Evolutionary conservation across 2,888 invertebrate genomes (phyloP).

Genomic region (Diploptera punctata): DNA sequence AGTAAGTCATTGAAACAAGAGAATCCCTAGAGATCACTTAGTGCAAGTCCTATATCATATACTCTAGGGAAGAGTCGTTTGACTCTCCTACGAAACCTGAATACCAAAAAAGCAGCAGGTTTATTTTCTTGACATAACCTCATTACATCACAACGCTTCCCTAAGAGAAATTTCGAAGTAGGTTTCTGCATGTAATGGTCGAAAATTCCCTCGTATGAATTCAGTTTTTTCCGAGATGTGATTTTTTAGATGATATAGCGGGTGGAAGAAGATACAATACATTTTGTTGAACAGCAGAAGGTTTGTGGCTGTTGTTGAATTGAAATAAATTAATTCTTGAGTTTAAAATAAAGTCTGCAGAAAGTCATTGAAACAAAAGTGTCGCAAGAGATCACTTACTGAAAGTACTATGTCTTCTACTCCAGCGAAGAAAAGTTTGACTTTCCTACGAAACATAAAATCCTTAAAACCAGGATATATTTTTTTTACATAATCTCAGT

Average conservation of each 20-base stretch:
- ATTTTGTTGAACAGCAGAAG: not conserved
- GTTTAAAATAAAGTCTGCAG: conserved; percentile 35
- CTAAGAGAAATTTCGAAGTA: too few relatives aligned
- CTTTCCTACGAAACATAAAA: too few relatives aligned
- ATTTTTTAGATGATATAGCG: not conserved
- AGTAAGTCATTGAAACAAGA: conserved; percentile 27
- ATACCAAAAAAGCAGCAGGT: not conserved
- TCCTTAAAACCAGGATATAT: too few relatives aligned
- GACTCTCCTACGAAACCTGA: not conserved
- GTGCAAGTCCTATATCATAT: too few relatives aligned
- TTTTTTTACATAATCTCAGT: too few relatives aligned
- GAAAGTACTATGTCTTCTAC: too few relatives aligned
- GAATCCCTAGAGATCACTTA: not conserved
- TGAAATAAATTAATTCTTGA: conserved; percentile 39
- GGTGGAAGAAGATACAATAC: not conserved
- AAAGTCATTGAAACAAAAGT: conserved; percentile 26
- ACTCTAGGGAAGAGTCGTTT: not conserved
- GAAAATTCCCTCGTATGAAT: too few relatives aligned
- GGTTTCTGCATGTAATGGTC: too few relatives aligned
- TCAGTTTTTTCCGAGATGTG: too few relatives aligned
- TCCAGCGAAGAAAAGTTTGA: too few relatives aligned
- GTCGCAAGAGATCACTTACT: not conserved
- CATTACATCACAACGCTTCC: too few relatives aligned
- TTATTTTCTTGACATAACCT: too few relatives aligned
- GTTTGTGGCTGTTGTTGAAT: conserved; percentile 18